Evolutionary conservation across 2,113 vertebrate genomes (phyloP), one percentile per base, ranked within the genome.

Genomic region (Corythaixoides concolor): DNA sequence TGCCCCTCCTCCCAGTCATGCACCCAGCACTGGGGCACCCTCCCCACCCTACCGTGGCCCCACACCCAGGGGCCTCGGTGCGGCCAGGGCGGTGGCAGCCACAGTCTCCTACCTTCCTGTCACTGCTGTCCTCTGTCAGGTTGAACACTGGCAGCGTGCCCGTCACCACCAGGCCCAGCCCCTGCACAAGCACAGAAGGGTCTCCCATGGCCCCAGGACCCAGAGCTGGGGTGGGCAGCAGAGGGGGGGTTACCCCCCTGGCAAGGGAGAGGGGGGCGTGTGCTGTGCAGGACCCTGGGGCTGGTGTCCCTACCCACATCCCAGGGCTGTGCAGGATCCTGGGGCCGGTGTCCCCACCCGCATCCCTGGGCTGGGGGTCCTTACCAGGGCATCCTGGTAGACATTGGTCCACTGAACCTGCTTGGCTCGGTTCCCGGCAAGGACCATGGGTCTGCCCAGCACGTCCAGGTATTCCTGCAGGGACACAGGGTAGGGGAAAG

Each of bases 391-490:
- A 73, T 99, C 99, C 96, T 99, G 99, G 96, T 99, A 99, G 76
- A 99, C 99, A 3, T 99, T 99, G 62, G 99, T 99, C 99, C 99
- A 99, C 85, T 99, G 99, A 94, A 99, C 99, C 95, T 99, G 99
- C 95, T 99, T 99, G 93, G 99, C 99, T 88, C 97, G 98, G 73
- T 98, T 98, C 64, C 99, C 99, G 0, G 99, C 99, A 92, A 99
- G 98, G 83, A 99, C 99, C 99, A 99, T 99, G 49, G 99, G 99
- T 66, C 99, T 99, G 70, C 99, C 99, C 96, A 99, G 93, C 50
- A 99, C 99, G 45, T 99, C 99, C 90, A 99, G 98, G 95, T 99
- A 99, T 96, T 99, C 99, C 99, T 99, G 98, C 74, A 76, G 85
- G 75, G 76, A 92, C 81, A 82, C 47, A 28, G 86, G 11, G 14